Percentiles rank a stretch among this genome's conserved stretches.
Evolutionary conservation across 1,140 invertebrate genomes (phyloP).

Genomic region (Proctacanthus coquilletti): DNA sequence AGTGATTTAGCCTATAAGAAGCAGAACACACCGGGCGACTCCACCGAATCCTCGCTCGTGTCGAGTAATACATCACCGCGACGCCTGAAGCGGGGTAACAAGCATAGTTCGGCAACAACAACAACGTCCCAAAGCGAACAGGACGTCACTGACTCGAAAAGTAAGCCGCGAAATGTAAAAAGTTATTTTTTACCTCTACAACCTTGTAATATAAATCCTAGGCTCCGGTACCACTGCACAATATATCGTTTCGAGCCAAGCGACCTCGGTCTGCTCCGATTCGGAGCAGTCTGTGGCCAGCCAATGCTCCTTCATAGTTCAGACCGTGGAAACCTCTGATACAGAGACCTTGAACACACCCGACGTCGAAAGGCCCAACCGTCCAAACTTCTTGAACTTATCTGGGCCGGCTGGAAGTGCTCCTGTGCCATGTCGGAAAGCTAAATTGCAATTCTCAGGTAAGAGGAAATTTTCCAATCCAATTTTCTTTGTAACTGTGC

Average conservation of each 20-base stretch:
- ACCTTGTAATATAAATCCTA: neutral
- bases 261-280: conserved; percentile 3
- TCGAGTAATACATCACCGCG: conserved; percentile 40
- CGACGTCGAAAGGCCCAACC: conserved; percentile 13
- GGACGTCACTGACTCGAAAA: conserved; percentile 3
- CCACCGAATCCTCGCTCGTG: conserved; percentile 36
- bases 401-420: conserved; percentile 29
- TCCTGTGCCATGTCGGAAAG: conserved; percentile 29
- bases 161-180: conserved; percentile 6
- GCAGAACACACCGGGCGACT: conserved; percentile 39
- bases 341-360: neutral
- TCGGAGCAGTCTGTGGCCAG: conserved; percentile 1
- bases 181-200: neutral
- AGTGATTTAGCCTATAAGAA: conserved; percentile 61
- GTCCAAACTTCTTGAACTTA: conserved; percentile 36
- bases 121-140: conserved; percentile 8
- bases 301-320: conserved; percentile 4
- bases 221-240: neutral
- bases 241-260: conserved; percentile 3
- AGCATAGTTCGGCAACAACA: conserved; percentile 9
- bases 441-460: conserved; percentile 33
- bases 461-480: too few species aligned
- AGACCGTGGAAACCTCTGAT: neutral
- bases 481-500: too few species aligned
- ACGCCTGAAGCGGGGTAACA: conserved; percentile 31